Percentiles rank a stretch among this genome's conserved stretches.
Evolutionary conservation across 2,888 invertebrate species (phyloP).

Genomic region (Monochamus alternatus): DNA sequence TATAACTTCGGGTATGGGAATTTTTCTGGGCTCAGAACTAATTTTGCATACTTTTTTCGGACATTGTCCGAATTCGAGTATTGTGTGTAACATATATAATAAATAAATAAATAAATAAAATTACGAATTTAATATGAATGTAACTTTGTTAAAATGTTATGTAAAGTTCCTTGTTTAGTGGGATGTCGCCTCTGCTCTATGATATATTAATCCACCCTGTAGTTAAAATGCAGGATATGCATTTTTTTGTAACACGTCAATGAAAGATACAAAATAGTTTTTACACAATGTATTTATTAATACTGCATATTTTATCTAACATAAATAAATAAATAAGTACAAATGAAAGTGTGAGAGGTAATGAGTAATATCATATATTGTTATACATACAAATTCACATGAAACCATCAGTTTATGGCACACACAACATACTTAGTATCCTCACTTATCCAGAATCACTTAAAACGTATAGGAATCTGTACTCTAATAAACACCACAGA

Average conservation of each 20-base stretch:
- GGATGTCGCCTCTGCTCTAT: too few species aligned
- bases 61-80: too few species aligned
- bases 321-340: slow-evolving; percentile 47
- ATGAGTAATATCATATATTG: slow-evolving; percentile 34
- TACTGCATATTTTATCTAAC: slow-evolving; percentile 50
- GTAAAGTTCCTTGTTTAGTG: too few species aligned
- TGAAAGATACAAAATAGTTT: slow-evolving; percentile 29
- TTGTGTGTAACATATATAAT: too few species aligned
- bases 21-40: too few species aligned
- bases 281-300: slow-evolving; percentile 61
- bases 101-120: too few species aligned
- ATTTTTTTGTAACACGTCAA: background rate
- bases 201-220: too few species aligned
- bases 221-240: too few species aligned
- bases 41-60: too few species aligned
- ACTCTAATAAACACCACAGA: slow-evolving; percentile 35
- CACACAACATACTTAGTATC: slow-evolving; percentile 36
- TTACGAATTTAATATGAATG: too few species aligned
- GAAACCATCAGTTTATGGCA: slow-evolving; percentile 49
- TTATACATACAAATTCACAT: slow-evolving; percentile 37
- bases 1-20: too few species aligned
- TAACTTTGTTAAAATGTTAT: too few species aligned
- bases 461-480: slow-evolving; percentile 24
- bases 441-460: slow-evolving; percentile 4
- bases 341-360: slow-evolving; percentile 39